A percentile compares a stretch with the other conserved stretches of the same genome.
phyloP scores from a whole-genome alignment of 2,797 vertebrate species.

The Chloroceryle amazona region DNA sequence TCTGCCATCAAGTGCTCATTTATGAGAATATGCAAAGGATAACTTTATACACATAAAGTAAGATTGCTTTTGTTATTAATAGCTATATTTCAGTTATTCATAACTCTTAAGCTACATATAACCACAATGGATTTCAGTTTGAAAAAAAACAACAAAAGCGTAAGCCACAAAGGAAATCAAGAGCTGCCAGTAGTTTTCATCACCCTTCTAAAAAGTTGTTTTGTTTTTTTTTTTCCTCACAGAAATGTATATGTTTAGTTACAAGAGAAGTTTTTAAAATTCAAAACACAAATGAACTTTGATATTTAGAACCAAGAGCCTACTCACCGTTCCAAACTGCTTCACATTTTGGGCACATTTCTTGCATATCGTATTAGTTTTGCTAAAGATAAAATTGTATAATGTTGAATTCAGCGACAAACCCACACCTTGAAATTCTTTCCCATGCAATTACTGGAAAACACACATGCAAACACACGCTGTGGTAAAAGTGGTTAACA shows the following conservation, averaged over 20 bases:
- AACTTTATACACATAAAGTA: fast-evolving
- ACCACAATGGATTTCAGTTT: background rate
- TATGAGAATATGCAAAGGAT: background rate
- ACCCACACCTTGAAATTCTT: fast-evolving
- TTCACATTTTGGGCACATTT: slow-evolving; percentile 99
- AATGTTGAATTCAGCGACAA: background rate
- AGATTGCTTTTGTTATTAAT: background rate
- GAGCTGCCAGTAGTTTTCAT: background rate
- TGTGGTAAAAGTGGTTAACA: background rate
- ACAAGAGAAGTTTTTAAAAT: background rate
- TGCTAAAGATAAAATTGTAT: slow-evolving; percentile 83
- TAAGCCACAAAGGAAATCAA: background rate
- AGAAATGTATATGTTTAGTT: background rate
- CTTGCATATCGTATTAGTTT: slow-evolving; percentile 99
- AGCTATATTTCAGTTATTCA: fast-evolving
- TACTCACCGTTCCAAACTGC: slow-evolving; percentile 97
- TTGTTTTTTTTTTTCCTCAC: fast-evolving
- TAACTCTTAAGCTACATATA: background rate
- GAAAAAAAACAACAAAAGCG: background rate
- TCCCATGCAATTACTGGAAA: background rate
- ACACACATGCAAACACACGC: background rate
- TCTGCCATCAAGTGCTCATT: fast-evolving
- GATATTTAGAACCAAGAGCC: background rate
- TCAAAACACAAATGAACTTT: fast-evolving
- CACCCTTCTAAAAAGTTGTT: background rate